These are phyloP conservation scores for Girardinichthys multiradiatus DNA, from an alignment of 2,113 vertebrate species.

Conservation along the genomic window DNA sequence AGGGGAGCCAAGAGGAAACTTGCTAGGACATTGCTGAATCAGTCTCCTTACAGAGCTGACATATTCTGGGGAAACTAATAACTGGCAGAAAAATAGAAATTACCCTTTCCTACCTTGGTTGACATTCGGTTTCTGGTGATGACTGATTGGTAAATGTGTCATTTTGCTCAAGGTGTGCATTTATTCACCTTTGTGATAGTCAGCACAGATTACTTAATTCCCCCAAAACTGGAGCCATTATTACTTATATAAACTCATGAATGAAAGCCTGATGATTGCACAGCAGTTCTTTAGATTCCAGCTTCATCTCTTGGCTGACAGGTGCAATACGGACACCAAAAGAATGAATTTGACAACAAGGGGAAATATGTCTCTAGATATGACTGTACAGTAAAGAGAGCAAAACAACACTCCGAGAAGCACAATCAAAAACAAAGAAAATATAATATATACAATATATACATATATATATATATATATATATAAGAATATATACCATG, in stretches of 20 bases:
- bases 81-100: slow-evolving; percentile 29
- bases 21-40: slow-evolving; percentile 25
- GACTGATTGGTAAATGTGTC: slow-evolving; percentile 16
- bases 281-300: slow-evolving; percentile 40
- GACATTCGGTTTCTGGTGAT: slow-evolving; percentile 15
- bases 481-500: too few relatives aligned
- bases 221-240: slow-evolving; percentile 13
- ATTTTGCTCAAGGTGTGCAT: slow-evolving; percentile 23
- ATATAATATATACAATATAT: too few relatives aligned
- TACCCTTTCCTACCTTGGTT: slow-evolving; percentile 12
- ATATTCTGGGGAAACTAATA: slow-evolving; percentile 7
- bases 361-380: background rate
- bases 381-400: too few relatives aligned
- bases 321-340: slow-evolving; percentile 32
- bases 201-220: slow-evolving; percentile 20
- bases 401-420: too few relatives aligned
- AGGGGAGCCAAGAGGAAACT: slow-evolving; percentile 36
- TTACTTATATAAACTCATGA: slow-evolving; percentile 25
- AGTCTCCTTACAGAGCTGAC: slow-evolving; percentile 14
- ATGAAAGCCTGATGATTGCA: slow-evolving; percentile 18
- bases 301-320: slow-evolving; percentile 37
- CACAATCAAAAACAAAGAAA: too few relatives aligned
- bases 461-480: too few relatives aligned
- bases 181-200: slow-evolving; percentile 13
- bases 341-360: slow-evolving; percentile 39